Conservation (phyloP, 2,113 vertebrate genomes). For the Rhinoderma darwinii region DNA sequence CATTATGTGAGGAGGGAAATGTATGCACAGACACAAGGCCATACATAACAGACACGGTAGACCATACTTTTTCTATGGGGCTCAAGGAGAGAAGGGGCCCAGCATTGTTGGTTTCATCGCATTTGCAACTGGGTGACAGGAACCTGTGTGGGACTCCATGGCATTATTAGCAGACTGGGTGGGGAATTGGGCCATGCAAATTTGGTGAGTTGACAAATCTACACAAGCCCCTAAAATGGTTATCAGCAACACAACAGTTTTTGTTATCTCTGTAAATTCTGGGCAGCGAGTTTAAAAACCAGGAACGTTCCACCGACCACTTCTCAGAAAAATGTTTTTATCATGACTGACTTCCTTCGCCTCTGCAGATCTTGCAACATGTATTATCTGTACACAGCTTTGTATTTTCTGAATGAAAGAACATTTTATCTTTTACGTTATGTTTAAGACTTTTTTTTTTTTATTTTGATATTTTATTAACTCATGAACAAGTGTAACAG, state of each 20-base stretch:
- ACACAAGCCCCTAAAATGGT: not conserved
- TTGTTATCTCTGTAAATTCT: conserved; percentile 16
- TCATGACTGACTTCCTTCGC: conserved; percentile 4
- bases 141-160: no score
- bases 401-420: conserved; percentile 14
- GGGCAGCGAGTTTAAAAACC: not conserved
- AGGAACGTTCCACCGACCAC: not conserved
- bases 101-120: no score
- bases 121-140: no score
- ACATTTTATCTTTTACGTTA: not conserved
- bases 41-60: no score
- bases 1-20: no score
- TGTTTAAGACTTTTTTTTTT: no score
- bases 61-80: no score
- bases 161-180: no score
- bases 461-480: no score
- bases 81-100: no score
- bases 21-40: no score
- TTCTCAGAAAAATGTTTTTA: conserved; percentile 42
- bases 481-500: not conserved
- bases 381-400: not conserved
- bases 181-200: no score
- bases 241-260: conserved; percentile 15
- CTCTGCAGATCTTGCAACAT: conserved; percentile 11
- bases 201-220: not conserved